Base-by-base conservation (phyloP, 2,888 invertebrate genomes). In the Itoplectis maculator region DNA sequence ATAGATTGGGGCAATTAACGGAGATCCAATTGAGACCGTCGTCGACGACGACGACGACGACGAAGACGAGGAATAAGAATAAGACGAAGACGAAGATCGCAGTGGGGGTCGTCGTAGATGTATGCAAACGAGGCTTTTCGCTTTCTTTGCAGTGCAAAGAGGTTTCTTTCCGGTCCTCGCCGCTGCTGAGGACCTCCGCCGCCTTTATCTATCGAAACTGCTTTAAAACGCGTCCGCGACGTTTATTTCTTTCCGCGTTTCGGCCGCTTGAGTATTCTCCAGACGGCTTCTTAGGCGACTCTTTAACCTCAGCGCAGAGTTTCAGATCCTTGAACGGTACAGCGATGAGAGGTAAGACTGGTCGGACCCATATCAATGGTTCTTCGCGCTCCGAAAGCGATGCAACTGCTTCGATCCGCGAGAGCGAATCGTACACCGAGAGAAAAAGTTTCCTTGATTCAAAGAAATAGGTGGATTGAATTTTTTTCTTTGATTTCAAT, bases 1-100 rank as follows among this genome's bases (percentile, higher is more conserved):
- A 37, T 40, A 49, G 47, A 82, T 82, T 56, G 70, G n/a, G 23
- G 49, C 66, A 76, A 82, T 79, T 82, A 76, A 59, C 69, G n/a
- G n/a, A 49, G 65, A 40, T 42, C 35, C 59, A 45, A 73, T 65
- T 70, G 49, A 29, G 29, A 29, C 3, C 3, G 29, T 5, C 29
- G 29, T 3, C 2, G 29, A 29, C 29, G 29, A 2, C 3, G 29
- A n/a, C 29, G 29, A 29, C 2, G 29, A 29, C 29, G 29, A 2
- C 3, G 29, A n/a, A n/a, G 29, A 29, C 29, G 29, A 29, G 29
- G 29, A 29, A 29, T 29, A 29, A 29, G 56, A 29, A 20, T 20
- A 51, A 72, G 40, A 72, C 45, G 63, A 81, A 65, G 69, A 51
- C 23, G 23, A 20, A 82, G 69, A n/a, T n/a, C n/a, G n/a, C n/a